Conservation (phyloP, 2,113 vertebrate genomes). For the Sapajus apella region DNA sequence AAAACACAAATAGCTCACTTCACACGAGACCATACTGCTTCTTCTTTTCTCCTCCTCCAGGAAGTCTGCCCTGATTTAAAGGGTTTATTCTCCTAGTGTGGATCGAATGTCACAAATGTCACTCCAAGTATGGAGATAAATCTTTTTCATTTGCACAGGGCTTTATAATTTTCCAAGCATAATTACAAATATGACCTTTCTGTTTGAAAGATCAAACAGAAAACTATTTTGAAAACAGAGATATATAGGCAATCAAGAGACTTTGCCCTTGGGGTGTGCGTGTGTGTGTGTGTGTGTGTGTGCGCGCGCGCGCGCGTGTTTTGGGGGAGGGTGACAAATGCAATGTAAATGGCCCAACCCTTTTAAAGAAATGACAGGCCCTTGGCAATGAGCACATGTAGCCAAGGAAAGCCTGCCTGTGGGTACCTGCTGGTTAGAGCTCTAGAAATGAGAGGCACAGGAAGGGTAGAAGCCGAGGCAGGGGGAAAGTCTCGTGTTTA, state of each 20-base stretch:
- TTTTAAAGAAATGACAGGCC: not conserved
- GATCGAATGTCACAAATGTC: slow-evolving; percentile 11
- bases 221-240: slow-evolving; percentile 59
- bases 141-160: slow-evolving; percentile 34
- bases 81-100: not conserved
- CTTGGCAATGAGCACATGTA: not conserved
- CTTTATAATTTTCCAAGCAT: slow-evolving; percentile 49
- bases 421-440: not conserved
- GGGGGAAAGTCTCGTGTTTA: not conserved
- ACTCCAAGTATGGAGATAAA: slow-evolving; percentile 26
- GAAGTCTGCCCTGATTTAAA: slow-evolving; percentile 31
- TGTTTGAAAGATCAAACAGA: slow-evolving; percentile 62
- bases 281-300: not conserved
- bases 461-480: not conserved
- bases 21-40: not conserved
- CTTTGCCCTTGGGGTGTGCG: not conserved
- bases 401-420: not conserved
- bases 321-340: not conserved
- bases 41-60: slow-evolving; percentile 30
- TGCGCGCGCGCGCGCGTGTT: not conserved
- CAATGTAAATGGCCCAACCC: not conserved
- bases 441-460: not conserved
- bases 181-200: slow-evolving; percentile 46
- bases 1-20: not conserved
- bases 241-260: slow-evolving; percentile 14